Base-by-base conservation (phyloP, 2,797 vertebrate species). In the Eleutherodactylus coqui region DNA sequence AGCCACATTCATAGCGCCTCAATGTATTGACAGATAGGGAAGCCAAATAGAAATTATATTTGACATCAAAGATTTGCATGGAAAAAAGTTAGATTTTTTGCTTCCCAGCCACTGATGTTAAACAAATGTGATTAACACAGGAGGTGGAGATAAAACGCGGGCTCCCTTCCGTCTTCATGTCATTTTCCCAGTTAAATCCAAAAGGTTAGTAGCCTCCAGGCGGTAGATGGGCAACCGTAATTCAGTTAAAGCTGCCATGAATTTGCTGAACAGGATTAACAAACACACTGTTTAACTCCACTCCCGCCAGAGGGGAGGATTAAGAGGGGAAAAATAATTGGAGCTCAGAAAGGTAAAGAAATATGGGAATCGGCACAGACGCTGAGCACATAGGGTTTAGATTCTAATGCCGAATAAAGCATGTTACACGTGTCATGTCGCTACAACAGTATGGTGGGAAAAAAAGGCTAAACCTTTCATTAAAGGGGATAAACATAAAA, bases 131-230 rank as follows among this genome's bases (percentile, higher is more conserved):
- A 86, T 80, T 86, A 86, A 73, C 67, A 41, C 67, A 58, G 75
- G 51, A 69, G 75, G 60, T 43, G 75, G 75, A 79, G 75, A 85
- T 55, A 79, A 69, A 85, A 55, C n/a, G 6, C 47, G 17, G 27
- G 81, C 81, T 75, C 38, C 49, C 72, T 75, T 60, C 81, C 51
- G 45, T 72, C 51, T 58, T 83, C 17, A 73, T 83, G 81, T 73
- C 69, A 83, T 83, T 83, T 83, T 83, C 81, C 49, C 81, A 73
- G 67, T 75, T 75, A 60, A 83, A 67, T 76, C 72, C 73, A 27
- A 75, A n/a, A 55, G 60, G 62, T 76, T 67, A 77, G 45, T 77
- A 27, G 34, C 58, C 45, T 81, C 79, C 69, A 32, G 62, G 72
- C 45, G 51, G 58, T 69, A 64, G 80, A 81, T 75, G 73, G 72